phyloP scores from a whole-genome alignment of 2,797 vertebrate genomes.

The Odontamblyopus lacepedii region DNA sequence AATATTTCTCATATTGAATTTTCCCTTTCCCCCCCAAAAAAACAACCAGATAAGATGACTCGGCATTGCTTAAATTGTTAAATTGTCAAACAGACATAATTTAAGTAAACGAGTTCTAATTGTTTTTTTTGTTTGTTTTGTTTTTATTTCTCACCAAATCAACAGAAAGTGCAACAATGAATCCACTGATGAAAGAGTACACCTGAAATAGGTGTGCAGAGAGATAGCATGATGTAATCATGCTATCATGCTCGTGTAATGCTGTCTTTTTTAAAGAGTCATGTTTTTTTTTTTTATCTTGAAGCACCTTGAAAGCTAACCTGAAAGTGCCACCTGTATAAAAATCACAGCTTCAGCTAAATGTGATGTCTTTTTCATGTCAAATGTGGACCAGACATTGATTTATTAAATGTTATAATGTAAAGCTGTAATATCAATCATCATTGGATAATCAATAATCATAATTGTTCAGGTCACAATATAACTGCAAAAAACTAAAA shows the following conservation, averaged over 20 bases:
- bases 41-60: not conserved
- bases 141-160: not conserved
- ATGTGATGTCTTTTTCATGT: not conserved
- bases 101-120: not conserved
- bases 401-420: not conserved
- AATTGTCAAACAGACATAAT: not conserved
- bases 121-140: too few species aligned
- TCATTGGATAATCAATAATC: not conserved
- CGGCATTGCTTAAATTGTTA: not conserved
- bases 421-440: too few species aligned
- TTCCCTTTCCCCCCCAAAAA: not conserved
- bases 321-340: not conserved
- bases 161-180: not conserved
- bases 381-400: not conserved
- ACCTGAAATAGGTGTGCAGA: not conserved
- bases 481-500: not conserved
- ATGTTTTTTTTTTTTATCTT: not conserved
- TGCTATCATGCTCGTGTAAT: not conserved
- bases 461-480: not conserved
- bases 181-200: not conserved
- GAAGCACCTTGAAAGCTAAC: not conserved
- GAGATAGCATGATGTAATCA: not conserved
- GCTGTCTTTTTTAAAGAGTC: not conserved
- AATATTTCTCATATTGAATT: slow-evolving; percentile 17
- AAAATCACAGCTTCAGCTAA: not conserved